Conservation (phyloP, 2,113 vertebrate species). For the Corythaixoides concolor region DNA sequence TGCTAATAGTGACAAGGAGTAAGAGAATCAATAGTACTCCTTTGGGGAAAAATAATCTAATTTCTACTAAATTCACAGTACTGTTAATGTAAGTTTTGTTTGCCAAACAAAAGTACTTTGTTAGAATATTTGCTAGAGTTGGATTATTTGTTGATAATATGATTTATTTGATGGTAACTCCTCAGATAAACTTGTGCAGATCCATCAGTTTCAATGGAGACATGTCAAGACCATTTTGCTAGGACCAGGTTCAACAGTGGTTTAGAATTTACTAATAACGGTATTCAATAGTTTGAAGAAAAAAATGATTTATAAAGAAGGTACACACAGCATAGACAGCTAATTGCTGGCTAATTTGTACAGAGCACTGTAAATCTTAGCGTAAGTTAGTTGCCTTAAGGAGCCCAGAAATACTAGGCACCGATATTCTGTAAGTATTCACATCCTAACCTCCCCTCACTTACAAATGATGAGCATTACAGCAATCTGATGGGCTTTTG, state of each 20-base stretch:
- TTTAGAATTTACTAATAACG: not conserved
- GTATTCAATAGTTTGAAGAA: not conserved
- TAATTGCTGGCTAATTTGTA: not conserved
- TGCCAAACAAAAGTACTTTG: not conserved
- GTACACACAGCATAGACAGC: not conserved
- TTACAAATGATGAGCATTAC: not conserved
- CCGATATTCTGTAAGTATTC: not conserved
- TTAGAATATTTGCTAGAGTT: not conserved
- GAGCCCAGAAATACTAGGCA: not conserved
- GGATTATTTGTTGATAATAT: not conserved
- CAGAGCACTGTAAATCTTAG: not conserved
- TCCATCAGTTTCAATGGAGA: not conserved
- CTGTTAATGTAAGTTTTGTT: not conserved
- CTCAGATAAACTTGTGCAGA: not conserved
- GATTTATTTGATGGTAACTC: not conserved
- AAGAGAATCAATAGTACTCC: not conserved
- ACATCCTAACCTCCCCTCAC: not conserved
- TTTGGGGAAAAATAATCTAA: not conserved
- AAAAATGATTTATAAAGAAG: not conserved
- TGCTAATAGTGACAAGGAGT: not conserved
- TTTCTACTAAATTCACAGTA: not conserved
- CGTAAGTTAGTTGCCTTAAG: not conserved
- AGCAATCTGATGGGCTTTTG: not conserved
- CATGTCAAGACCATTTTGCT: not conserved
- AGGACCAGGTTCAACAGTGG: not conserved